Conservation (phyloP, 1,140 invertebrate genomes). For the Schlechtendalia chinensis region DNA sequence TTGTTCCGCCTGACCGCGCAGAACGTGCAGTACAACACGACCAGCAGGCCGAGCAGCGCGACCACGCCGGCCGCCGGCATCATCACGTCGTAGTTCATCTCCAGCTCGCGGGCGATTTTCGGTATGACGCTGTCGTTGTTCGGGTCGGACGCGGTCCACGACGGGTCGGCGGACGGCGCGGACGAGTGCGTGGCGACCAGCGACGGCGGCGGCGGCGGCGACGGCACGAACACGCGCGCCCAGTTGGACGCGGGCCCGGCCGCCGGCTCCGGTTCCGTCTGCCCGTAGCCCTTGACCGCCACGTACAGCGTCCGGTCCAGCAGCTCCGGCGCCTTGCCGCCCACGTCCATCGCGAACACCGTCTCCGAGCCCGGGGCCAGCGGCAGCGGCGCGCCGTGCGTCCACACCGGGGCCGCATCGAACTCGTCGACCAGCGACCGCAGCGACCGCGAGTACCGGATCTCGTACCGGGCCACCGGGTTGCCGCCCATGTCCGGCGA, state of each 20-base stretch:
- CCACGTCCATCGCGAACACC: conserved; percentile 58
- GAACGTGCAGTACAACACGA: conserved; percentile 59
- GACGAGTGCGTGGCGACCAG: conserved; percentile 55
- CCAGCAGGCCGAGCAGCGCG: conserved; percentile 56
- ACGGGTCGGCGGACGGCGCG: conserved; percentile 54
- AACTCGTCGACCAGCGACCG: conserved; percentile 58
- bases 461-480: conserved; percentile 59
- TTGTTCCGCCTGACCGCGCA: conserved; percentile 56
- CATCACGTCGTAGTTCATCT: conserved; percentile 56
- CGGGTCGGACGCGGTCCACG: conserved; percentile 53
- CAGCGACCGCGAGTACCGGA: conserved; percentile 57
- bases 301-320: conserved; percentile 60
- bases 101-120: conserved; percentile 53
- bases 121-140: conserved; percentile 53
- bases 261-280: conserved; percentile 54
- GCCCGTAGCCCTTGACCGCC: conserved; percentile 59
- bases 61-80: conserved; percentile 57
- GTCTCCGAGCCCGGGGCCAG: conserved; percentile 57
- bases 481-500: conserved; percentile 61
- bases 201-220: conserved; percentile 58
- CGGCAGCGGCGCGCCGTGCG: conserved; percentile 56
- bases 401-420: conserved; percentile 56
- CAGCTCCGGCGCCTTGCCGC: conserved; percentile 56
- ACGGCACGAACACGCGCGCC: conserved; percentile 59
- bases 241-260: conserved; percentile 62